Conservation (phyloP, 2,797 vertebrate species). For the Mionectes olivaceus region DNA sequence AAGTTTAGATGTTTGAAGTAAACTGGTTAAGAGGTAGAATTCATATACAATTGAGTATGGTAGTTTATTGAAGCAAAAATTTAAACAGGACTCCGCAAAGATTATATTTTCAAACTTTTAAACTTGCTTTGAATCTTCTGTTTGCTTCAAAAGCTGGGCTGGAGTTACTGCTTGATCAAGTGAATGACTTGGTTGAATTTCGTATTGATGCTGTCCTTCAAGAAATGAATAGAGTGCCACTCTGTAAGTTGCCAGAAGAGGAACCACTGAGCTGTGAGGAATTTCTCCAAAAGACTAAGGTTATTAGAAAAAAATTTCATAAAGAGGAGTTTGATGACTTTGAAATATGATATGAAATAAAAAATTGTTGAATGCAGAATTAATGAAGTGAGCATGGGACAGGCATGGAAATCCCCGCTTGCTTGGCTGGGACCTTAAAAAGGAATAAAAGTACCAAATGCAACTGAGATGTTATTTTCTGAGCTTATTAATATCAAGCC, state of each 20-base stretch:
- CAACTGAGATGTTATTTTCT: background rate
- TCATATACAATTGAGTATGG: background rate
- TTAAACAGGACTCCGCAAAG: background rate
- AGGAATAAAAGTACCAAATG: background rate
- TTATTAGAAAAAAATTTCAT: constrained; percentile 49
- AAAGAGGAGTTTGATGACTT: background rate
- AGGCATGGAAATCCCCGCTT: background rate
- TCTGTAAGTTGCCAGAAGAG: constrained; percentile 88
- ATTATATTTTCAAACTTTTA: background rate
- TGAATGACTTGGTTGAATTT: constrained; percentile 90
- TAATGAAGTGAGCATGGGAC: background rate
- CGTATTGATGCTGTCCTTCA: constrained; percentile 89
- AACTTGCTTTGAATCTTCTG: background rate
- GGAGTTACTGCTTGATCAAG: constrained; percentile 87
- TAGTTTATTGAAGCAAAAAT: background rate
- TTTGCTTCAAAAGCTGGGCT: constrained; percentile 80
- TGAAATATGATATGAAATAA: background rate
- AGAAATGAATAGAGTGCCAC: constrained; percentile 83
- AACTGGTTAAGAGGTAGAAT: background rate
- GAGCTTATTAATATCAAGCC: background rate
- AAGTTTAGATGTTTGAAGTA: background rate
- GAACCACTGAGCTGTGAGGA: constrained; percentile 88
- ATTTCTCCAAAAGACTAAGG: constrained; percentile 91
- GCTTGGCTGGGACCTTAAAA: background rate
- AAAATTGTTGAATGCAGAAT: background rate